Evolutionary conservation across 2,888 invertebrate species (phyloP), one percentile per base, ranked within the genome.

Genomic region (Sepiola atlantica): DNA sequence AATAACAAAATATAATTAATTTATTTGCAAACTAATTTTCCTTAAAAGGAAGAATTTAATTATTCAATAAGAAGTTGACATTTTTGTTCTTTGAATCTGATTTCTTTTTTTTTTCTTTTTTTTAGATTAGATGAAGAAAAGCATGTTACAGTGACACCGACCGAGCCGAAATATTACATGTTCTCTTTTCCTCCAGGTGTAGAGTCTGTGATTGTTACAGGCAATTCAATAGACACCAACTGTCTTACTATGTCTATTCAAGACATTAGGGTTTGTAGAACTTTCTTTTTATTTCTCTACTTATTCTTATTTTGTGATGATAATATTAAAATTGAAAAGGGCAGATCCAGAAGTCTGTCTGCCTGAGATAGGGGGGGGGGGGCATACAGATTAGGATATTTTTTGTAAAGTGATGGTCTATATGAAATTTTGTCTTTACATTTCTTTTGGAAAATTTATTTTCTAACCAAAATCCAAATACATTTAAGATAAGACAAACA

Each of bases 211-310:
- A 94, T 97, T 54, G 96, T 97, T 10, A 96, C 96, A 92, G 97
- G 97, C 14, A 96, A 95, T 20, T 97, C 97, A 3, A 93, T 95
- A 4, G 97, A 97, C 93, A 98, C 98, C 91, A 98, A 98, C 0
- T 99, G 99, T 96, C 98, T 98, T 97, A 98, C 98, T 0, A 98
- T 98, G 0, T 98, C 98, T 0, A 98, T 99, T 95, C 98, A 99
- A 97, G 98, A 98, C 96, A 98, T 98, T 95, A 98, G 98, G 96
- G 97, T 97, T 94, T 94, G 95, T 94, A 93, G 45, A 12, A 45
- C 45, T 92, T 45, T 92, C 14, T 12, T 32, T 77, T 14, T 77
- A 18, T 77, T 18, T n/a, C n/a, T 32, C 16, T 77, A 61, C 24
- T 28, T 61, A 61, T 45, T 45, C 45, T 45, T 45, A 45, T 45